phyloP scores from a whole-genome alignment of 2,888 invertebrate species.

The Clusia tigrina region DNA sequence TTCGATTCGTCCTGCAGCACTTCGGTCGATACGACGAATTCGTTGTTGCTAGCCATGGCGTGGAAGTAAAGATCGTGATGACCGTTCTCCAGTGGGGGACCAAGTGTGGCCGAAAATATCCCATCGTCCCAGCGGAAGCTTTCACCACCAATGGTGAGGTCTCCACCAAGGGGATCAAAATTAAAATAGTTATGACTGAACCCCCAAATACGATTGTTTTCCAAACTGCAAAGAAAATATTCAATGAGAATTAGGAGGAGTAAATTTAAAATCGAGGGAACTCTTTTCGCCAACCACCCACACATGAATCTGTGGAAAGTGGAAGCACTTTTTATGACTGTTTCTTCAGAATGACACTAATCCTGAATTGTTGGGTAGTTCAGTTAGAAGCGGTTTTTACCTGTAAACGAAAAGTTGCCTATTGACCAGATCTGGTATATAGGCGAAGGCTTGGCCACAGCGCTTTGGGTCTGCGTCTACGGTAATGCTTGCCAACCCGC shows the following conservation, averaged over 20 bases:
- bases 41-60: conserved; percentile 75
- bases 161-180: conserved; percentile 75
- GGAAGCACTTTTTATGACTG: too few relatives aligned
- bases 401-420: conserved; percentile 63
- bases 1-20: conserved; percentile 68
- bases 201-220: conserved; percentile 74
- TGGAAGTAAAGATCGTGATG: conserved; percentile 78
- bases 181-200: conserved; percentile 78
- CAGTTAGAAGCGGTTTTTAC: too few relatives aligned
- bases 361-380: too few relatives aligned
- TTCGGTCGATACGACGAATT: conserved; percentile 75
- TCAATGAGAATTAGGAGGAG: too few relatives aligned
- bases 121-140: conserved; percentile 83
- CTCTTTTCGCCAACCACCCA: too few relatives aligned
- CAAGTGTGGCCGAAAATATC: conserved; percentile 76
- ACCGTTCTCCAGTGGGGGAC: conserved; percentile 66
- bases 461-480: conserved; percentile 69
- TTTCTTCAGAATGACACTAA: too few relatives aligned
- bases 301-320: too few relatives aligned
- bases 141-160: conserved; percentile 73
- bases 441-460: conserved; percentile 75
- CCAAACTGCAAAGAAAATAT: conserved; percentile 66
- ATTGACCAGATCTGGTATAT: conserved; percentile 68
- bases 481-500: conserved; percentile 73
- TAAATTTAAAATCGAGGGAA: too few relatives aligned